Percentiles rank a stretch among this genome's conserved stretches.
These are phyloP conservation scores for Kuschelorhynchus macadamiae DNA, from an alignment of 2,888 invertebrate genomes.

Conservation along the genomic window DNA sequence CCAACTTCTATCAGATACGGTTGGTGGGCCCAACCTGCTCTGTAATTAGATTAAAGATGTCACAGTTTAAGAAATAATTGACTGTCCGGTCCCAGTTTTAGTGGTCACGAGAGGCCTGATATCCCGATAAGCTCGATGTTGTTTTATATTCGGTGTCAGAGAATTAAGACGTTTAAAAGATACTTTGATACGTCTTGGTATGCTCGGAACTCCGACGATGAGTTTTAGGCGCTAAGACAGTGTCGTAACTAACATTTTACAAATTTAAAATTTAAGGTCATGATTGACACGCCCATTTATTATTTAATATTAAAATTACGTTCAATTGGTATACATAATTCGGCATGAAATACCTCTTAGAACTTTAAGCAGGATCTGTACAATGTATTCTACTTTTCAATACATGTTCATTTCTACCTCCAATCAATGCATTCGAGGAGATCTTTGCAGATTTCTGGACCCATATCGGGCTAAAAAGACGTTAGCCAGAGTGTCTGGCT, in stretches of 20 bases:
- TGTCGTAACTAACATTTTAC: conserved; percentile 22
- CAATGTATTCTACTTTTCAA: too few relatives aligned
- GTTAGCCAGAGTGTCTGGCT: too few relatives aligned
- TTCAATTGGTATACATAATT: too few relatives aligned
- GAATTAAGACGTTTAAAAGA: conserved; percentile 56
- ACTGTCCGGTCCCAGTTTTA: conserved; percentile 56
- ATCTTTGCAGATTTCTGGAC: too few relatives aligned
- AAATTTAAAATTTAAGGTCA: too few relatives aligned
- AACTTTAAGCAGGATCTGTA: too few relatives aligned
- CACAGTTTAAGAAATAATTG: conserved; percentile 66
- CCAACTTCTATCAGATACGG: conserved; percentile 53
- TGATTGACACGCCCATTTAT: too few relatives aligned
- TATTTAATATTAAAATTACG: too few relatives aligned
- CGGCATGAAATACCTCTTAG: too few relatives aligned
- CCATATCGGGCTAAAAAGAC: too few relatives aligned
- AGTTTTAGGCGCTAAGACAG: conserved; percentile 26
- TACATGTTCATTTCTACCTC: too few relatives aligned
- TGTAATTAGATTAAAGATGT: conserved; percentile 63
- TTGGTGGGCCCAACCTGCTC: conserved; percentile 61
- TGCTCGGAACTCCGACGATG: conserved; percentile 45
- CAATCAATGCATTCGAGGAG: too few relatives aligned
- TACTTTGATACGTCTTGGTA: conserved; percentile 49
- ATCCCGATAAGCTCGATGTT: conserved; percentile 51
- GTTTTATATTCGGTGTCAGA: conserved; percentile 55
- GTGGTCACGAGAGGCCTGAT: conserved; percentile 52